Evolutionary conservation across 2,888 invertebrate genomes (phyloP).

Genomic region (Lottia scabra): DNA sequence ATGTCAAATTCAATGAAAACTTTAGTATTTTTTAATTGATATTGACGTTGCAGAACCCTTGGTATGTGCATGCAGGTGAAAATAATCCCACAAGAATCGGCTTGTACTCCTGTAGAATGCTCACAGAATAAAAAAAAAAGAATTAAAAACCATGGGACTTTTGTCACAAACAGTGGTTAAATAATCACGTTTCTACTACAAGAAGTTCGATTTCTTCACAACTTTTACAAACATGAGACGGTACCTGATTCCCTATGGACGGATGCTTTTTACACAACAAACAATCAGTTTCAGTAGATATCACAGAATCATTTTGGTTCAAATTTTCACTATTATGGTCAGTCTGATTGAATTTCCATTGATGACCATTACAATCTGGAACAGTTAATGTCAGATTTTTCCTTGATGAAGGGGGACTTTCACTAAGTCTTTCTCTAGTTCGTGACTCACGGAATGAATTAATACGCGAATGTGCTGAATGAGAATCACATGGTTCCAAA

Average conservation of each 20-base stretch:
- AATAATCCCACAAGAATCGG: too few relatives aligned
- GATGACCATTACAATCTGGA: not conserved
- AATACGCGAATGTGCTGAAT: not conserved
- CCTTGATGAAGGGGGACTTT: not conserved
- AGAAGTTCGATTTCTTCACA: too few relatives aligned
- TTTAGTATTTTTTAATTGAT: too few relatives aligned
- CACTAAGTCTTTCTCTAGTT: not conserved
- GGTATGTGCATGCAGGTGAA: too few relatives aligned
- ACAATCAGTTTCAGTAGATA: constrained; percentile 14
- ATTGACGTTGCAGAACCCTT: too few relatives aligned
- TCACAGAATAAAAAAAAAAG: too few relatives aligned
- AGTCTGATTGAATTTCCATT: not conserved
- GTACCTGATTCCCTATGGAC: not conserved
- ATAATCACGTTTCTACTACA: too few relatives aligned
- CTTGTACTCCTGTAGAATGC: too few relatives aligned
- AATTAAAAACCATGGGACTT: too few relatives aligned
- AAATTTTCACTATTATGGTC: not conserved
- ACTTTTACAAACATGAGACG: too few relatives aligned
- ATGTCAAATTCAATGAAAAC: too few relatives aligned
- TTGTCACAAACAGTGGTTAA: too few relatives aligned
- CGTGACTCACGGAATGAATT: not conserved
- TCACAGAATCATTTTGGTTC: not conserved
- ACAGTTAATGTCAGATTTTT: not conserved
- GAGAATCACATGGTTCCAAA: not conserved
- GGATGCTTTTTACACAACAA: constrained; percentile 11